phyloP scores from a whole-genome alignment of 2,888 invertebrate genomes.

The Coenonympha glycerion region DNA sequence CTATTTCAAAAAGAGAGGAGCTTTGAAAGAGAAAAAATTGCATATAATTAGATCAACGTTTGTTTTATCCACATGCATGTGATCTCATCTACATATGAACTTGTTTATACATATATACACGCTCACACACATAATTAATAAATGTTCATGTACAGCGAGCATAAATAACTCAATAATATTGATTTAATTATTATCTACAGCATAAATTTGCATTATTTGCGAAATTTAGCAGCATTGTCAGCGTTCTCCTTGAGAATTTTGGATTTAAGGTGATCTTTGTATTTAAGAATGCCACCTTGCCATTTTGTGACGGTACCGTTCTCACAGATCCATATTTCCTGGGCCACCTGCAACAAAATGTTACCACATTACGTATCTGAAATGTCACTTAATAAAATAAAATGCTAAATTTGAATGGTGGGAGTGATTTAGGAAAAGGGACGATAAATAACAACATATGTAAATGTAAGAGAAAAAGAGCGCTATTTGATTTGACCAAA shows the following conservation, averaged over 20 bases:
- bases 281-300: constrained; percentile 96
- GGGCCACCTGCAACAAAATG: constrained; percentile 85
- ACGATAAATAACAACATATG: too few relatives aligned
- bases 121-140: neutral
- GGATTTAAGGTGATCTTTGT: constrained; percentile 95
- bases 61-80: too few relatives aligned
- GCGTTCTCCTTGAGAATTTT: constrained; percentile 86
- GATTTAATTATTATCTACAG: constrained; percentile 20
- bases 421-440: too few relatives aligned
- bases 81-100: neutral
- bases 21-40: too few relatives aligned
- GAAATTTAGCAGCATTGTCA: constrained; percentile 65
- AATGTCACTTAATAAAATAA: too few relatives aligned
- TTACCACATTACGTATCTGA: too few relatives aligned
- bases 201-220: constrained; percentile 48
- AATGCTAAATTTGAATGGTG: too few relatives aligned
- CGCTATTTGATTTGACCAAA: too few relatives aligned
- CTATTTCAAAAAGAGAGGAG: too few relatives aligned
- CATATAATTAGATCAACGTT: too few relatives aligned
- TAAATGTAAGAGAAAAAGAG: too few relatives aligned
- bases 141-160: neutral
- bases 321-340: constrained; percentile 99
- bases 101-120: neutral
- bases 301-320: constrained; percentile 96
- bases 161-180: neutral